Base-by-base conservation (phyloP, 2,888 invertebrate species). In the Dascillus cervinus region DNA sequence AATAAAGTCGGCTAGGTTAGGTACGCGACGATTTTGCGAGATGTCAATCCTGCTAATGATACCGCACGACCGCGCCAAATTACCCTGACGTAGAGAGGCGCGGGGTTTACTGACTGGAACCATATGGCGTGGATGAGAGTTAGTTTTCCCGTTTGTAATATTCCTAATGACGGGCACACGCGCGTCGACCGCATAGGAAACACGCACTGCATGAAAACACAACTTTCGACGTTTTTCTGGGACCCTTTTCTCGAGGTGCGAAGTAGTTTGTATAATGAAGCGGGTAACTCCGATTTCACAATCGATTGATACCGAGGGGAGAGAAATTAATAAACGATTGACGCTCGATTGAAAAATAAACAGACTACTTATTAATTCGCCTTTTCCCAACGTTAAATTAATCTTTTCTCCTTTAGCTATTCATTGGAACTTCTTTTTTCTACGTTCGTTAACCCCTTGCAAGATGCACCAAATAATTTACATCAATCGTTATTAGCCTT, bases 31-130 rank as follows among this genome's bases (percentile, higher is more conserved):
- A 53, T 52, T 52, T 54, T 50, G 56, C 53, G 55, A 60, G 60
- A 65, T 66, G 66, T 66, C 66, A 66, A 66, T 66, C 64, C 60
- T 62, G 60, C 65, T 66, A 66, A 66, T 66, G 66, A 66, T 64
- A 62, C 61, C 56, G 50, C 63, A 60, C 54, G 62, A 62, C 62
- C 62, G 56, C 64, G 60, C 60, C 62, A 65, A 65, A 65, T 65
- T 62, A 64, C 61, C 45, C 44, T 44, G 46, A 37, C 36, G 37
- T 39, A 34, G 44, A 32, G 39, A 43, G 40, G 45, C 27, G 32
- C 41, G 39, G 42, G 45, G 44, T 52, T 50, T 52, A 50, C 55
- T 55, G 54, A 54, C 51, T 55, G 60, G 56, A 53, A 55, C 60
- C 64, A 64, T 62, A 60, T 63, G 64, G 62, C 55, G 61, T 53